These are phyloP conservation scores for Camponotus fellah DNA, from an alignment of 2,888 invertebrate species.

Conservation along the genomic window DNA sequence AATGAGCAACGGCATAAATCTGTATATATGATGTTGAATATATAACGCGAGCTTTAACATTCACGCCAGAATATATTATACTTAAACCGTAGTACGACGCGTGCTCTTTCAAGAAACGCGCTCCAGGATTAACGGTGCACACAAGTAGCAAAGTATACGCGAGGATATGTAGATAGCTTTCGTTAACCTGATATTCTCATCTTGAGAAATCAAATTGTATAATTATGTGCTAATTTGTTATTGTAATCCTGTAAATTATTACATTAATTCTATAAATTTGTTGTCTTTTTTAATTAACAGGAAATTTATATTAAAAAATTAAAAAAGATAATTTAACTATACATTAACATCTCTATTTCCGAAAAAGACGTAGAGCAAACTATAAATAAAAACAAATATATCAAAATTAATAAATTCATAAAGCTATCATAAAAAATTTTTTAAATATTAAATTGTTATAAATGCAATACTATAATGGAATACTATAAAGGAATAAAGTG, in stretches of 20 bases:
- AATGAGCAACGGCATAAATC: slow-evolving; percentile 37
- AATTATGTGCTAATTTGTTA: neutral
- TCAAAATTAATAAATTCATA: neutral
- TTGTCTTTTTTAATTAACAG: neutral
- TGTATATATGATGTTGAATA: slow-evolving; percentile 36
- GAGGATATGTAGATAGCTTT: slow-evolving; percentile 5
- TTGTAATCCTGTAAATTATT: neutral
- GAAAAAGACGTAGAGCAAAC: neutral
- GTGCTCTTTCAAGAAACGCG: slow-evolving; percentile 50
- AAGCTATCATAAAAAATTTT: neutral
- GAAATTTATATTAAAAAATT: neutral
- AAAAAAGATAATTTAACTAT: neutral
- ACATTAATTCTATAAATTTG: neutral
- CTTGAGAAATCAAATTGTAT: neutral
- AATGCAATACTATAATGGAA: neutral
- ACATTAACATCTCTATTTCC: neutral
- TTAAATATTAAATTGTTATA: neutral
- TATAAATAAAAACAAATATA: neutral
- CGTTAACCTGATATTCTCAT: neutral
- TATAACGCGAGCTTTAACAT: slow-evolving; percentile 51
- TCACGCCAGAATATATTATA: slow-evolving; percentile 49
- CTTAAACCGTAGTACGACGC: slow-evolving; percentile 48
- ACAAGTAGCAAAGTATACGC: slow-evolving; percentile 18
- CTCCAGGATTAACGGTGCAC: slow-evolving; percentile 30
- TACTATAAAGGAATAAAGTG: neutral